These are phyloP conservation scores for Gallinago undulata DNA, from an alignment of 2,113 vertebrate genomes.

Conservation along the genomic window DNA sequence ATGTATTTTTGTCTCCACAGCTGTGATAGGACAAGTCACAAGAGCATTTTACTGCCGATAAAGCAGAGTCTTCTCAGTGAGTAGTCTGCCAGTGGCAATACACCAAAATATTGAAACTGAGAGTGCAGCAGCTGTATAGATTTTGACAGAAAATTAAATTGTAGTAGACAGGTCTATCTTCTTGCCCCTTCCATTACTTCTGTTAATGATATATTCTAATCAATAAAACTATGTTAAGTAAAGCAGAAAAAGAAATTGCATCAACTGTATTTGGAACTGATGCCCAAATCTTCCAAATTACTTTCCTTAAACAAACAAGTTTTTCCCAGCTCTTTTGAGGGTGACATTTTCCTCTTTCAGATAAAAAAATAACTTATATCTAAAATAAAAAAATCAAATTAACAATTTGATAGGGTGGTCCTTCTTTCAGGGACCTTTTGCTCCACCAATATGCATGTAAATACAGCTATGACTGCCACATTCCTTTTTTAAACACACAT, in stretches of 20 bases:
- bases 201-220: conserved; percentile 33
- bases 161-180: background rate
- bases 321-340: background rate
- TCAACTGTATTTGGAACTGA: background rate
- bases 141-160: conserved; percentile 43
- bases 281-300: background rate
- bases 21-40: background rate
- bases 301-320: background rate
- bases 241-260: conserved; percentile 23
- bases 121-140: background rate
- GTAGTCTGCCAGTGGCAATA: background rate
- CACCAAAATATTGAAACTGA: background rate
- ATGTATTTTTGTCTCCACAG: background rate
- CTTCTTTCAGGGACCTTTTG: background rate
- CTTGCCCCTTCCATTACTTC: background rate
- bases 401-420: background rate
- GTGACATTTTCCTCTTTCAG: background rate
- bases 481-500: background rate
- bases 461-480: background rate
- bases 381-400: background rate
- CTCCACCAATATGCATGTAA: background rate
- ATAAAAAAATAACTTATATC: background rate
- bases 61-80: background rate
- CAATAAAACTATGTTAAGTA: conserved; percentile 9
- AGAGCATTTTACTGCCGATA: background rate